A percentile compares a stretch with the other conserved stretches of the same genome.
Conservation (phyloP, 2,797 vertebrate species). For the Gallirallus australis region DNA sequence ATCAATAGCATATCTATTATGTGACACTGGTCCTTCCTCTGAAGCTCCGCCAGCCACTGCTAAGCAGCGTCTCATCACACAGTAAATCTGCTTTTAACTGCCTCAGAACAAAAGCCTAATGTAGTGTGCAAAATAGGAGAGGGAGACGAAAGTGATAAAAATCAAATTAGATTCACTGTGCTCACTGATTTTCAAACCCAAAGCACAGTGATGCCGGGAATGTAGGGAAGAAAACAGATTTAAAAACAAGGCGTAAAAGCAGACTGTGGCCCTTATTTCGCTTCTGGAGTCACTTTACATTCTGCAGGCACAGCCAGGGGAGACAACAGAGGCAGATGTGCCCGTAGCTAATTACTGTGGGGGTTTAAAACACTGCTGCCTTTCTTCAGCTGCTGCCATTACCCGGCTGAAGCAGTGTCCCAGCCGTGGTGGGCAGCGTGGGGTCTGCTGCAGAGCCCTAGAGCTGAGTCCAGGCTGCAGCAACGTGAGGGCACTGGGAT, state of each 20-base stretch:
- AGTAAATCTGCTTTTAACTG: conserved; percentile 16
- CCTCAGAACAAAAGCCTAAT: conserved; percentile 27
- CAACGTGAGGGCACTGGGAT: accelerated
- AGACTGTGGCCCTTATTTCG: neutral
- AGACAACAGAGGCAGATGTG: neutral
- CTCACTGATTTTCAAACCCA: neutral
- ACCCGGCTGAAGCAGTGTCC: neutral
- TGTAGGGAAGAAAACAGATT: neutral
- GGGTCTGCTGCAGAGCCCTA: neutral
- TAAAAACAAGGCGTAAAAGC: neutral
- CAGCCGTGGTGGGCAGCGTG: accelerated
- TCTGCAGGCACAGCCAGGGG: neutral
- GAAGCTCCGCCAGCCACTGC: conserved; percentile 25
- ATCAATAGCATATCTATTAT: neutral
- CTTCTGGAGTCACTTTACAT: neutral
- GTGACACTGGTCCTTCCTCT: neutral
- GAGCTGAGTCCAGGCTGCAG: accelerated
- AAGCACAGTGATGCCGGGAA: neutral
- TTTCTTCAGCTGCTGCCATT: neutral
- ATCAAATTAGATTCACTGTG: conserved; percentile 16
- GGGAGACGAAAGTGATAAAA: conserved; percentile 32
- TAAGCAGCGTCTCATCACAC: neutral
- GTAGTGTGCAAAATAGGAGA: neutral
- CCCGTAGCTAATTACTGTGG: neutral
- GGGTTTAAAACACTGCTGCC: neutral